These are phyloP conservation scores for Drosophila paulistorum DNA, from an alignment of 1,140 invertebrate genomes.

Conservation along the genomic window DNA sequence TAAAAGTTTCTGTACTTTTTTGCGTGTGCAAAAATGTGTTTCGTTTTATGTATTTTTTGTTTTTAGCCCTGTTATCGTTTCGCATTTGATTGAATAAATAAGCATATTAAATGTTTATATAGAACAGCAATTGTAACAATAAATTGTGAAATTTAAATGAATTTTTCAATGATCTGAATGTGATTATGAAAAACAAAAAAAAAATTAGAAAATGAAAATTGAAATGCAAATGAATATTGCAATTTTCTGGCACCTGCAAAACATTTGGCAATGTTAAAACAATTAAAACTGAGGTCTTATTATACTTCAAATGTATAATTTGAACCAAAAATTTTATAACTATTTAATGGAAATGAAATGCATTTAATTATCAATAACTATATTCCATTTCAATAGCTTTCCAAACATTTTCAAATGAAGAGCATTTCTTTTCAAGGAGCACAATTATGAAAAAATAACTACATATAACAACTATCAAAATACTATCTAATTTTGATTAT, in stretches of 20 bases:
- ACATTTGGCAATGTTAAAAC: constrained; percentile 1
- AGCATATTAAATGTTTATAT: constrained; percentile 46
- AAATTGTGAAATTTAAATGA: constrained; percentile 5
- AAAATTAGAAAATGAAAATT: background rate
- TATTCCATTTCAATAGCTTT: no score
- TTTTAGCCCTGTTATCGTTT: background rate
- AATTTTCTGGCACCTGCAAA: constrained; percentile 4
- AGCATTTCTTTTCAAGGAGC: no score
- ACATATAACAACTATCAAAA: no score
- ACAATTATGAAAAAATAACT: no score
- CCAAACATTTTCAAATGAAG: no score
- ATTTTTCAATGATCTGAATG: constrained; percentile 1
- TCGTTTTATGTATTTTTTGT: background rate
- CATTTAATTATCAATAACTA: background rate
- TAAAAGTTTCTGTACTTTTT: constrained; percentile 21
- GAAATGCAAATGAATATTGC: constrained; percentile 24
- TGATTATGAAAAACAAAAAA: background rate
- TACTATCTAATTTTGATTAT: no score
- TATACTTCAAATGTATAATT: background rate
- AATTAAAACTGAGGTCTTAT: constrained; percentile 17
- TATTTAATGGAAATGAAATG: background rate
- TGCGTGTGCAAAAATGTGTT: background rate
- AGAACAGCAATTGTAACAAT: constrained; percentile 16
- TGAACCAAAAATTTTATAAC: background rate
- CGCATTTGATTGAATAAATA: constrained; percentile 46